phyloP scores from a whole-genome alignment of 2,888 invertebrate genomes.

The Gisinianus flammeolus region DNA sequence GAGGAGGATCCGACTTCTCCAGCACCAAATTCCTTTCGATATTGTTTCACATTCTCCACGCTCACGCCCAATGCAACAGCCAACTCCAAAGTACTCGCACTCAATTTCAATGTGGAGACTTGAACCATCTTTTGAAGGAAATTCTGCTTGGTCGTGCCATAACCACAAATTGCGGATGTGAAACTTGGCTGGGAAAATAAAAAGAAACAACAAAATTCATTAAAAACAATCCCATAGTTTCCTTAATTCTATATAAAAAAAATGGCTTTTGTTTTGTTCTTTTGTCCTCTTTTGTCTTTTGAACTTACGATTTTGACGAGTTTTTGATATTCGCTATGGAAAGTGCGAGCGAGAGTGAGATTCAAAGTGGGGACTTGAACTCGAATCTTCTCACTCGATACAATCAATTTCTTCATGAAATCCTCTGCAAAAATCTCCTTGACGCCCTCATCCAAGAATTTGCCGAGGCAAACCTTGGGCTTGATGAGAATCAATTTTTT shows the following conservation, averaged over 20 bases:
- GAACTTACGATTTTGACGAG: neutral
- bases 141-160: neutral
- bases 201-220: neutral
- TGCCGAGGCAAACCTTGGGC: neutral
- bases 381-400: neutral
- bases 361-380: conserved; percentile 18
- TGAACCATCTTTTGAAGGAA: conserved; percentile 18
- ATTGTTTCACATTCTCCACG: conserved; percentile 16
- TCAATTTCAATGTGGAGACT: neutral
- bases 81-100: neutral
- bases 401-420: neutral
- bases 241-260: too few relatives aligned
- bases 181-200: conserved; percentile 4
- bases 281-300: too few relatives aligned
- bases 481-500: conserved; percentile 5
- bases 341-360: neutral
- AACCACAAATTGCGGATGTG: conserved; percentile 25
- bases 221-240: too few relatives aligned
- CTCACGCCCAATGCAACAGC: neutral
- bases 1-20: neutral
- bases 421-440: neutral
- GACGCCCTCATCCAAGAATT: conserved; percentile 1
- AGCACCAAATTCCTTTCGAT: conserved; percentile 12
- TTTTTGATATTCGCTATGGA: neutral
- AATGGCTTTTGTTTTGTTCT: neutral